Base-by-base conservation (phyloP, 2,888 invertebrate genomes). In the Tetheella fluctuosa region DNA sequence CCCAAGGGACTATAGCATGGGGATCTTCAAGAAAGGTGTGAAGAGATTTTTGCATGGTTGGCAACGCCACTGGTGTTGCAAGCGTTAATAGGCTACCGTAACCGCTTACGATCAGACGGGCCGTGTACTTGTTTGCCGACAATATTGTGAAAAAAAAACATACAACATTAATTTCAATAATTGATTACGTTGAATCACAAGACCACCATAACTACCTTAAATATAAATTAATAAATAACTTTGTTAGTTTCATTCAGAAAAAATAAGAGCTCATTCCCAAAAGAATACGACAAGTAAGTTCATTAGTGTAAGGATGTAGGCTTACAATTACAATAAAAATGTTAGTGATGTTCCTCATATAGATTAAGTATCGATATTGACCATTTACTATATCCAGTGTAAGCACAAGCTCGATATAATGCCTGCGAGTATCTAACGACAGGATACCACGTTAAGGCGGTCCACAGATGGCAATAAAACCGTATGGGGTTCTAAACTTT, bases 401-500 rank as follows among this genome's bases (percentile, higher is more conserved):
- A 57, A 63, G 59, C 57, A 67, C 8, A 48, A 20, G 17, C 17
- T 17, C 48, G 48, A 48, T 48, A 20, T 48, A 69, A 68, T 67
- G 69, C 64, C 48, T 20, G 48, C 17, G 20, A 20, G 48, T 64
- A 54, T 67, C 71, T 73, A 73, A 72, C 69, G 70, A 74, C 78
- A 77, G 74, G 76, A 77, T 80, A 82, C 74, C 73, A 70, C 67
- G 72, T 76, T 77, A 71, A 77, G 72, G 73, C 65, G 72, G 72
- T 52, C 64, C 70, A 61, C 69, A 68, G 62, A 65, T 58, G 65
- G 67, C 64, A 67, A 67, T 74, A 72, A 76, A 77, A 67, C 69
- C 63, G 65, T 65, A 63, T 62, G 57, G 59, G 63, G 57, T 68
- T 63, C 62, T 63, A 64, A 70, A 70, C 73, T 70, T 64, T 54